Conservation (phyloP, 2,113 vertebrate genomes). For the Etheostoma cragini region DNA sequence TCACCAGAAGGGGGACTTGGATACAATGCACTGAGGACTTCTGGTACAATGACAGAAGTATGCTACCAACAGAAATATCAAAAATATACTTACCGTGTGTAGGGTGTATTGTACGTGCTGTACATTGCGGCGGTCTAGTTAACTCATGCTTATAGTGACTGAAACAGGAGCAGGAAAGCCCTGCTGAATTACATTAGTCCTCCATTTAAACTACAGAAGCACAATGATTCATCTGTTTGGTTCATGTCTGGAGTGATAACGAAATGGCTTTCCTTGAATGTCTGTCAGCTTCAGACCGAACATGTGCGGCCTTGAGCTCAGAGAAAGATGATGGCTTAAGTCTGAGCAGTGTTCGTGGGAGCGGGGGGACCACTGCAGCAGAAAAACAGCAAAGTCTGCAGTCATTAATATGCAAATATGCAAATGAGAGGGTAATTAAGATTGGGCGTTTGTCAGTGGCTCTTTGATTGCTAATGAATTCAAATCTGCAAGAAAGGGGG, state of each 20-base stretch:
- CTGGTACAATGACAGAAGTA: not conserved
- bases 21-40: not conserved
- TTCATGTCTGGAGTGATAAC: constrained; percentile 15
- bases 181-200: not conserved
- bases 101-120: not conserved
- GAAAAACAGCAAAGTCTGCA: constrained; percentile 84
- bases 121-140: not conserved
- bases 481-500: constrained; percentile 84
- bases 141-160: not conserved
- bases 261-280: constrained; percentile 38
- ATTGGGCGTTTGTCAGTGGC: constrained; percentile 86
- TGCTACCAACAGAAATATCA: not conserved
- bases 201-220: not conserved
- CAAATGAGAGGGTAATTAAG: constrained; percentile 88
- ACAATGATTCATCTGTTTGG: constrained; percentile 34
- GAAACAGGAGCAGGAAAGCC: not conserved
- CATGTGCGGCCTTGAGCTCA: constrained; percentile 33
- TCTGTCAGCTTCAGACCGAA: constrained; percentile 42
- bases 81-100: not conserved
- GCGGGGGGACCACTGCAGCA: constrained; percentile 80
- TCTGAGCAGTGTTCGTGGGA: constrained; percentile 62
- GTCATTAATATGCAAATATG: constrained; percentile 90
- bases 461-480: constrained; percentile 90
- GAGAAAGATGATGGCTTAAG: constrained; percentile 42
- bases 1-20: constrained; percentile 70